Evolutionary conservation across 1,140 invertebrate species (phyloP), one percentile per base, ranked within the genome.

Genomic region (Aricia agestis): DNA sequence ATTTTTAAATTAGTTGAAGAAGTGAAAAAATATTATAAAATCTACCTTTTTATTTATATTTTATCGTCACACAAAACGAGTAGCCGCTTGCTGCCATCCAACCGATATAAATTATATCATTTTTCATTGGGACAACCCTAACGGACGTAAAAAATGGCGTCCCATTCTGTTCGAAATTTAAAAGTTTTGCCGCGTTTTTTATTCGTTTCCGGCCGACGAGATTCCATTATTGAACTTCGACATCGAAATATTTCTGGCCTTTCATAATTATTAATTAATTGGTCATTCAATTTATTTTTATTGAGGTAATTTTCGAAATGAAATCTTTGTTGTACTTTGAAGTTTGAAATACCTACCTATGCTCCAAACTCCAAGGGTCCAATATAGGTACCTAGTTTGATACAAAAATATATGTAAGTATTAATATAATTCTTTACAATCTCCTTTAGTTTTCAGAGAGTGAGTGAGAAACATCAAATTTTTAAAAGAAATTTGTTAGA

Each of bases 61-160:
- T 85, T 89, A 84, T 81, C 84, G 79, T 79, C 78, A 78, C 85
- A 88, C 87, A 91, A 91, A 91, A 91, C 89, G 87, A 82, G 89
- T 91, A 91, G 89, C 89, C 83, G 86, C 83, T 78, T 78, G 84
- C 86, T 86, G 83, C 82, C 84, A 83, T 77, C 59, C 59, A 73
- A 82, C 81, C 82, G 82, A 90, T 91, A 91, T 91, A 91, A 91
- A 91, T 91, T 91, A 91, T 90, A 91, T 86, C 89, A 91, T 91
- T 91, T 91, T 90, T 91, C 89, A 91, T 78, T 83, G 84, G 82
- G 87, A 89, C 87, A 91, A 85, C 86, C 83, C 82, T 83, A 87
- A 89, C 87, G 83, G 84, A 87, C 84, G 84, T 91, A 91, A 91
- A 91, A 91, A 91, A 91, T 91, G 89, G 86, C 84, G 86, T 78